These are phyloP conservation scores for Ametastegia equiseti DNA, from an alignment of 2,888 invertebrate genomes.

Conservation along the genomic window DNA sequence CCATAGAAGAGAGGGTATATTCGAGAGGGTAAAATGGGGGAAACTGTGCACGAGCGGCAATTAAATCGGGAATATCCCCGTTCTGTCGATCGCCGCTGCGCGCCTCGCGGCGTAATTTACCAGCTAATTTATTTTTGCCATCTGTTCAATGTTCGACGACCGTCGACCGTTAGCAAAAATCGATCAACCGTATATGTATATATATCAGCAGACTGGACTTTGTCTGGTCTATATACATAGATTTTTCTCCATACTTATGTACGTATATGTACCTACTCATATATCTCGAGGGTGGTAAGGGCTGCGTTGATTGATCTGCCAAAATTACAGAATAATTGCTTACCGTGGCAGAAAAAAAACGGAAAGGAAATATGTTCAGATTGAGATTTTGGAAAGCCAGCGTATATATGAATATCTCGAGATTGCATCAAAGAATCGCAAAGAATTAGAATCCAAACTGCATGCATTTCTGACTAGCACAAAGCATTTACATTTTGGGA, in stretches of 20 bases:
- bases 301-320: too few species aligned
- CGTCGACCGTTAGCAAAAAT: constrained; percentile 18
- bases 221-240: background rate
- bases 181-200: background rate
- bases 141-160: constrained; percentile 23
- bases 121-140: constrained; percentile 43
- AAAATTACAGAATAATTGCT: too few species aligned
- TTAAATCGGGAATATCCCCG: constrained; percentile 38
- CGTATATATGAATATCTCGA: too few species aligned
- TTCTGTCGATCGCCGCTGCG: constrained; percentile 23
- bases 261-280: background rate
- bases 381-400: too few species aligned
- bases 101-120: constrained; percentile 22
- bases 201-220: background rate
- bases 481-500: too few species aligned
- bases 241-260: background rate
- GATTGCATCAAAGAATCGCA: too few species aligned
- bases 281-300: too few species aligned
- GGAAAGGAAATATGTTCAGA: too few species aligned
- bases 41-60: constrained; percentile 30
- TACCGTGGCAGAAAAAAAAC: too few species aligned
- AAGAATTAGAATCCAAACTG: too few species aligned
- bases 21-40: background rate
- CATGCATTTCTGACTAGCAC: too few species aligned
- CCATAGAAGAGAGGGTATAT: background rate